Evolutionary conservation across 1,140 invertebrate species (phyloP).

Genomic region (Diabrotica undecimpunctata): DNA sequence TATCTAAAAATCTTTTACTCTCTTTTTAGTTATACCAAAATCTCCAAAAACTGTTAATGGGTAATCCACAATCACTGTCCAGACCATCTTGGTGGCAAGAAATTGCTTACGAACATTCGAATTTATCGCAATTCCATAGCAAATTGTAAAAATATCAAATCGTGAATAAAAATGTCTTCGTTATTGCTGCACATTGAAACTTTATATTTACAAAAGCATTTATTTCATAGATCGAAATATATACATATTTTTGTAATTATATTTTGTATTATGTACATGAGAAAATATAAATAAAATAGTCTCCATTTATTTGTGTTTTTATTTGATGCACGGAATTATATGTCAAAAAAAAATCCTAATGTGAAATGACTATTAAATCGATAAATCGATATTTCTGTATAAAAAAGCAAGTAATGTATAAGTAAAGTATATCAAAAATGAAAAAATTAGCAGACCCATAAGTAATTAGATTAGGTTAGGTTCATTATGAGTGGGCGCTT

Average conservation of each 20-base stretch:
- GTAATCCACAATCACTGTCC: slow-evolving; percentile 66
- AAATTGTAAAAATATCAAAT: slow-evolving; percentile 28
- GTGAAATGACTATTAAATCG: too few species aligned
- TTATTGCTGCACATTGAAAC: not conserved
- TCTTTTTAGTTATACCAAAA: slow-evolving; percentile 74
- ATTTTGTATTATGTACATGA: not conserved
- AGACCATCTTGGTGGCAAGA: slow-evolving; percentile 77
- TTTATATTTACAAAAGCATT: not conserved
- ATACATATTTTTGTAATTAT: not conserved
- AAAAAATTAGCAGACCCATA: too few species aligned
- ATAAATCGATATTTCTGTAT: too few species aligned
- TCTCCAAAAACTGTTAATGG: slow-evolving; percentile 70
- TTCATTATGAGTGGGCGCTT: too few species aligned
- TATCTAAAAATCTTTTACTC: too few species aligned
- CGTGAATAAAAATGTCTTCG: too few species aligned
- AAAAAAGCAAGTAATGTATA: too few species aligned
- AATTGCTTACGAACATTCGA: slow-evolving; percentile 50
- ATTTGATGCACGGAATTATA: too few species aligned
- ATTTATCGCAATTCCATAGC: slow-evolving; percentile 29
- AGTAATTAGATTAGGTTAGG: too few species aligned
- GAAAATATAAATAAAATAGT: not conserved
- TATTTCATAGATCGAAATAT: not conserved
- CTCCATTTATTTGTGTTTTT: too few species aligned
- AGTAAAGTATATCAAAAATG: too few species aligned
- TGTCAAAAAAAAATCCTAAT: too few species aligned